Base-by-base conservation (phyloP, 2,113 vertebrate genomes). In the Leptobrachium ailaonicum region DNA sequence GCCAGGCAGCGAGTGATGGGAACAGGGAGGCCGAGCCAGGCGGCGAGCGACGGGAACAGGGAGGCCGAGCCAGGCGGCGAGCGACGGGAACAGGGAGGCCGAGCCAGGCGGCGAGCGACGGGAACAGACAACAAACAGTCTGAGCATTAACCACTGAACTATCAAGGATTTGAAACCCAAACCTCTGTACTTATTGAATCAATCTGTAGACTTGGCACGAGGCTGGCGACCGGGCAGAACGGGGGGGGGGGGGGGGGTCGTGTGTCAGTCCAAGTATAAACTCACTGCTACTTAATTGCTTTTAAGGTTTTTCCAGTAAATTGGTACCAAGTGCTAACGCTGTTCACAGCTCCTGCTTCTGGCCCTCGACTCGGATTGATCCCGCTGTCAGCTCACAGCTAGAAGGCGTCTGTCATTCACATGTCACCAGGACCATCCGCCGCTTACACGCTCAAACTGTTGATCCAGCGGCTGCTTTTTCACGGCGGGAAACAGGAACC, bases 391-490 rank as follows among this genome's bases (percentile, higher is more conserved):
- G 43, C 70, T 71, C 66, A 56, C 67, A 71, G 67, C 56, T 40
- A 54, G 54, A 63, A 8, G n/a, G 43, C 3, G 60, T 11, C 1
- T 63, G 58, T 6, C 58, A 66, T n/a, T 53, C 68, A 78, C 60
- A 66, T n/a, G 56, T 78, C 47, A 78, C 42, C 54, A 62, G 2
- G 54, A 77, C 47, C 4, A 77, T 56, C 66, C 32, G 14, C 54
- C 60, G 76, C 14, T 70, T 44, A 58, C 1, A 76, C 45, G 14
- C 20, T 56, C 82, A 86, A 32, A 89, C 83, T 94, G 92, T 94
- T 94, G 92, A 92, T 90, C 90, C 91, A 93, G 91, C 91, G 92
- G 93, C 90, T 83, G 62, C 84, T 89, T 87, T 82, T 89, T 88
- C 90, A 8, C 89, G 87, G 85, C 64, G 85, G 47, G 87, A 91